phyloP scores from a whole-genome alignment of 2,113 vertebrate species.

The Brachypteracias leptosomus region DNA sequence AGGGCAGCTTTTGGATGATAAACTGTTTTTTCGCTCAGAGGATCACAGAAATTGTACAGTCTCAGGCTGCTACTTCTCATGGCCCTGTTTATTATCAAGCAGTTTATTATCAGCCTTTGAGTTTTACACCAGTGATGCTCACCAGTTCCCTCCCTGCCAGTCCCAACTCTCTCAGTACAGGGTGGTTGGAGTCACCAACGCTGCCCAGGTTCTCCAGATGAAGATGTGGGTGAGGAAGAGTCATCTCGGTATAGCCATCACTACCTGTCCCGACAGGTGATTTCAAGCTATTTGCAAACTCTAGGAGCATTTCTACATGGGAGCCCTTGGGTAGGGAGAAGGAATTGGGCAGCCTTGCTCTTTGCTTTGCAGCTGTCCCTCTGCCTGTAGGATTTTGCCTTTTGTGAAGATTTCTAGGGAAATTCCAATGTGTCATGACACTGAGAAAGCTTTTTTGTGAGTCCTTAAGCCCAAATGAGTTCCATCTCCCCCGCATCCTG shows the following conservation, averaged over 20 bases:
- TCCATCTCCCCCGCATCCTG: not conserved
- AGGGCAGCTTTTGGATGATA: not conserved
- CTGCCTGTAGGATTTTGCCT: not conserved
- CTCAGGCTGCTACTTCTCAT: not conserved
- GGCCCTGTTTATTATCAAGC: not conserved
- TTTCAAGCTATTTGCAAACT: not conserved
- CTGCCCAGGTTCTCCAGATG: not conserved
- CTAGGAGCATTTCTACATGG: not conserved
- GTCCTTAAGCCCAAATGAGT: not conserved
- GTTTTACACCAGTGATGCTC: not conserved
- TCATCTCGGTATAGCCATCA: not conserved
- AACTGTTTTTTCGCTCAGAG: not conserved
- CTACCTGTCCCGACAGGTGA: not conserved
- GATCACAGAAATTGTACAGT: not conserved
- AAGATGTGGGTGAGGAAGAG: not conserved
- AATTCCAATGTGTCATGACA: not conserved
- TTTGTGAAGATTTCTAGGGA: not conserved
- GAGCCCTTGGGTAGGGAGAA: not conserved
- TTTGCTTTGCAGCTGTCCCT: not conserved
- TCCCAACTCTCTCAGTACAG: not conserved
- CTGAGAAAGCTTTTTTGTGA: not conserved
- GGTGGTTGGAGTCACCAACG: not conserved
- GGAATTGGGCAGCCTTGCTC: not conserved
- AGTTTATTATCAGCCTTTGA: not conserved
- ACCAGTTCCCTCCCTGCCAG: not conserved